phyloP scores from a whole-genome alignment of 2,888 invertebrate genomes.

The Microctonus aethiopoides region DNA sequence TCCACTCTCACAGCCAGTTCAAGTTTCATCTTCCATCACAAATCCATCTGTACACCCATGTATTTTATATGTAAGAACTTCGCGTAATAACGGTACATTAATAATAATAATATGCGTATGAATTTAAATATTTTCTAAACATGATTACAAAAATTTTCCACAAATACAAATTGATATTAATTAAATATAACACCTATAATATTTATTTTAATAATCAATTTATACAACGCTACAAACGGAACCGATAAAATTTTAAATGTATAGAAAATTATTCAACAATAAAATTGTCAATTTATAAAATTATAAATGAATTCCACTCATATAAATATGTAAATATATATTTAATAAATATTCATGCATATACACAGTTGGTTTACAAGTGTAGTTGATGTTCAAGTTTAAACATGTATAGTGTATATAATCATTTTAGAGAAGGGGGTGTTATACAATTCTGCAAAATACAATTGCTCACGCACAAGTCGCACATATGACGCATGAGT shows the following conservation, averaged over 20 bases:
- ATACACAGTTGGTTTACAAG: neutral
- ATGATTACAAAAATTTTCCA: slow-evolving; percentile 15
- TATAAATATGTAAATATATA: neutral
- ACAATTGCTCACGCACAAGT: slow-evolving; percentile 8
- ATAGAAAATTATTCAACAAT: too few relatives aligned
- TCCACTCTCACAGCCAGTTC: slow-evolving; percentile 3
- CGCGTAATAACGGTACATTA: too few relatives aligned
- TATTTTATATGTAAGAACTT: too few relatives aligned
- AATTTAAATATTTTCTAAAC: too few relatives aligned
- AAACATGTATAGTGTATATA: too few relatives aligned
- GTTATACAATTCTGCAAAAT: neutral
- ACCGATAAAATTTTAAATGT: too few relatives aligned
- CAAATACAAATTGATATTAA: neutral
- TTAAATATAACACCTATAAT: neutral
- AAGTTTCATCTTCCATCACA: slow-evolving; percentile 7
- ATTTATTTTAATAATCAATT: too few relatives aligned
- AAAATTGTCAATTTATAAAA: too few relatives aligned
- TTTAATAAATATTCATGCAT: neutral
- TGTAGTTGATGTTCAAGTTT: too few relatives aligned
- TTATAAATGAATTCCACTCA: too few relatives aligned
- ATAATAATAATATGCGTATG: too few relatives aligned
- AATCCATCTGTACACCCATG: slow-evolving; percentile 30
- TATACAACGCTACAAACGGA: too few relatives aligned
- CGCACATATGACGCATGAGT: slow-evolving; percentile 43
- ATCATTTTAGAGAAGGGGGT: neutral